Percentiles rank a stretch among this genome's conserved stretches.
Evolutionary conservation across 1,140 invertebrate genomes (phyloP).

Genomic region (Nephila pilipes): DNA sequence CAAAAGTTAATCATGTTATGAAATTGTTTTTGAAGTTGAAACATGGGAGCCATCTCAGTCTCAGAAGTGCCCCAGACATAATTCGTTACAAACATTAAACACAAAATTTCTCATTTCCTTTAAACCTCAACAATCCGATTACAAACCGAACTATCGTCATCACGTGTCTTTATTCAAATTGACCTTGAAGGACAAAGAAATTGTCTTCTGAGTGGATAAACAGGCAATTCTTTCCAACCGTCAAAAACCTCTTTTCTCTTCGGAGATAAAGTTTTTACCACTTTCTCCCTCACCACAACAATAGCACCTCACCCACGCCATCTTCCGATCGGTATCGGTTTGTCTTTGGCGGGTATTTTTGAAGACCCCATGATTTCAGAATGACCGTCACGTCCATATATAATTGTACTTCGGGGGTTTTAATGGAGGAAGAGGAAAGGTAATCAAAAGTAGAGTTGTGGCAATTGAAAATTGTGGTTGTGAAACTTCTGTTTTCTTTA

Average conservation of each 20-base stretch:
- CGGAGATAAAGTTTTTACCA: not conserved
- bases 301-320: not conserved
- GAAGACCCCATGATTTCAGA: not conserved
- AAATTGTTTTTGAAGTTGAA: too few relatives aligned
- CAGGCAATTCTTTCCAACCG: not conserved
- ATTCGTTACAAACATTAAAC: too few relatives aligned
- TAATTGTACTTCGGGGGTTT: not conserved
- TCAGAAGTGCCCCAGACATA: too few relatives aligned
- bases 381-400: not conserved
- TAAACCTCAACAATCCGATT: not conserved
- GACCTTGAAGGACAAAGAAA: constrained; percentile 2
- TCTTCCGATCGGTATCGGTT: not conserved
- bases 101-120: too few relatives aligned
- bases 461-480: not conserved
- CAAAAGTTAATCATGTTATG: too few relatives aligned
- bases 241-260: not conserved
- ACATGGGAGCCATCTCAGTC: too few relatives aligned
- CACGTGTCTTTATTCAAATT: not conserved
- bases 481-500: not conserved
- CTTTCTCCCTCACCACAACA: not conserved
- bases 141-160: not conserved
- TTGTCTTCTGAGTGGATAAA: not conserved
- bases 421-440: not conserved
- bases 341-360: not conserved
- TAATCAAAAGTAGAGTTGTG: too few relatives aligned